Base-by-base conservation (phyloP, 2,888 invertebrate genomes). In the Drosophila acutilabella region DNA sequence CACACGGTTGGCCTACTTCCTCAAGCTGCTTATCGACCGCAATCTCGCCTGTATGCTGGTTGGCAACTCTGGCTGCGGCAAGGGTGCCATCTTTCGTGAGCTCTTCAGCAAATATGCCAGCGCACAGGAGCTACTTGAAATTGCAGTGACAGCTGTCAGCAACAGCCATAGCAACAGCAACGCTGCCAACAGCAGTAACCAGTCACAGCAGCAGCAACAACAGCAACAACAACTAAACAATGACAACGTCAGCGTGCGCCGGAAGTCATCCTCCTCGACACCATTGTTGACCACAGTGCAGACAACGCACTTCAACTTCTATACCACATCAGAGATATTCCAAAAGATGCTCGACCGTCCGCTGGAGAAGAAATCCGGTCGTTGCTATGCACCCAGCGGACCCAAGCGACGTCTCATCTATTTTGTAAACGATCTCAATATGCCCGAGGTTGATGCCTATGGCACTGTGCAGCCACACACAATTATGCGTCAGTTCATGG, bases 401-500 rank as follows among this genome's bases (percentile, higher is more conserved):
- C 88, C 90, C 18, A 97, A 95, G 89, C 95, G 91, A 6, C 86
- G 95, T 20, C 95, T 99, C 93, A 95, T 99, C 69, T 98, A 98
- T 93, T 98, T 98, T 91, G 95, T 98, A 66, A 98, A 98, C 89
- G 98, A 99, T 90, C 95, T 98, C 94, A 99, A 99, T 92, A 98
- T 98, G 98, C 98, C 98, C 0, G 98, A 98, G 93, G 98, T 98
- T 4, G 98, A 99, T 92, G 94, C 94, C 58, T 99, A 98, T 91
- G 98, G 97, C 67, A 99, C 98, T 0, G 98, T 98, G 13, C 98
- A 98, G 91, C 98, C 98, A 0, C 98, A 98, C 91, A 98, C 98
- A 0, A 94, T 99, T 4, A 96, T 99, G 78, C 94, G 98, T 38
- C 97, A 99, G 91, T 98, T 97, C 91, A 95, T 98, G 94, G 98